phyloP scores from a whole-genome alignment of 2,888 invertebrate species.

The Electrophaes corylata region DNA sequence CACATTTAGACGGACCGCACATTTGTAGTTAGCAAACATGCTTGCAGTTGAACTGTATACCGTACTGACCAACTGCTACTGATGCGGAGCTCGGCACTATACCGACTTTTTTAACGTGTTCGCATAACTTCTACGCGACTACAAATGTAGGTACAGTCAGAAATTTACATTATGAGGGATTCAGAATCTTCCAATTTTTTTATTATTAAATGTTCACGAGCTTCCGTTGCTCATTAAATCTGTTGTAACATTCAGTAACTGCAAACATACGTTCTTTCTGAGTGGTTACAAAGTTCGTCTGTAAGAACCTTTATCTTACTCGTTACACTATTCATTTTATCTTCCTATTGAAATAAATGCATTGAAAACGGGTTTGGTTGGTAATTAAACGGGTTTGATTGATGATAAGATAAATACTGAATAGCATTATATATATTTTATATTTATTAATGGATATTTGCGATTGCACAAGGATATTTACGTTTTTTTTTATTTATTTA shows the following conservation, averaged over 20 bases:
- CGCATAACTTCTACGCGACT: not conserved
- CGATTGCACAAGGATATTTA: too few species aligned
- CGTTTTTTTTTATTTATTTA: too few species aligned
- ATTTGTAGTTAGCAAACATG: constrained; percentile 2
- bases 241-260: not conserved
- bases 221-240: too few species aligned
- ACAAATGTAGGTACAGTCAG: too few species aligned
- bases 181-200: too few species aligned
- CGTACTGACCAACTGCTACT: too few species aligned
- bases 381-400: constrained; percentile 23
- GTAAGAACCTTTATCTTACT: constrained; percentile 3
- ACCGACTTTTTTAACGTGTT: not conserved
- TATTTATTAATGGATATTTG: not conserved
- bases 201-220: too few species aligned
- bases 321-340: constrained; percentile 10
- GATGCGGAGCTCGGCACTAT: not conserved
- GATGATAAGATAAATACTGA: constrained; percentile 6
- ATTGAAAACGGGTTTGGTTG: constrained; percentile 28
- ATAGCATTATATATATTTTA: not conserved
- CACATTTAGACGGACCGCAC: constrained; percentile 11
- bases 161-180: too few species aligned
- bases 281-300: not conserved
- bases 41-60: not conserved
- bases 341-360: constrained; percentile 47
- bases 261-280: not conserved